Evolutionary conservation across 2,797 vertebrate genomes (phyloP), one percentile per base, ranked within the genome.

Genomic region (Masticophis lateralis): DNA sequence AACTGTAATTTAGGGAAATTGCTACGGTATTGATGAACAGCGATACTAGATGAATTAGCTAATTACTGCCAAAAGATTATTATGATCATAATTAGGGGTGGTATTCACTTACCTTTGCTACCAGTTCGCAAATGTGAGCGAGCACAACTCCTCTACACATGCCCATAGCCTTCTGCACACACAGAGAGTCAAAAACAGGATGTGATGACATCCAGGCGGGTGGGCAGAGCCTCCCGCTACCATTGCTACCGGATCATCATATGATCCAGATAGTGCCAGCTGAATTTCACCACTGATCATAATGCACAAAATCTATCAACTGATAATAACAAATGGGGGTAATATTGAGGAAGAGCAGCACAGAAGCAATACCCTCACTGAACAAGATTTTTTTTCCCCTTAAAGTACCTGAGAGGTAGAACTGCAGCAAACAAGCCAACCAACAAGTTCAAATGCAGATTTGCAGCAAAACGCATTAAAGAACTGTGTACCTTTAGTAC

Each of bases 201-300:
- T 7, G 47, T 47, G 47, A 47, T 47, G 47, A 47, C 47, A 1
- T 51, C 47, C 47, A 51, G 47, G 47, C 6, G 5, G 47, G 47
- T 51, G 47, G 47, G 47, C 47, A 51, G 47, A 51, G 47, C 47
- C 47, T 51, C 47, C 47, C 47, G 7, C 47, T 51, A 51, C 47
- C 47, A 6, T 6, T 6, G 6, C 47, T 51, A 51, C 47, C 0
- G 47, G 6, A 1, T 51, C 7, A 1, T 51, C 7, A 1, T 51
- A 51, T 1, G 47, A 51, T 51, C 47, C 47, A 6, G 47, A 7
- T 51, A 51, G 47, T 7, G 47, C 47, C 47, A 51, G 47, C 47
- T 51, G 47, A 51, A 51, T 51, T 51, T 51, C 47, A 51, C 47
- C 47, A 51, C 47, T 53, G 13, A 53, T 28, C 25, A 86, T 86